Evolutionary conservation across 1,140 invertebrate species (phyloP), one percentile per base, ranked within the genome.

Genomic region (Ericerus pela): DNA sequence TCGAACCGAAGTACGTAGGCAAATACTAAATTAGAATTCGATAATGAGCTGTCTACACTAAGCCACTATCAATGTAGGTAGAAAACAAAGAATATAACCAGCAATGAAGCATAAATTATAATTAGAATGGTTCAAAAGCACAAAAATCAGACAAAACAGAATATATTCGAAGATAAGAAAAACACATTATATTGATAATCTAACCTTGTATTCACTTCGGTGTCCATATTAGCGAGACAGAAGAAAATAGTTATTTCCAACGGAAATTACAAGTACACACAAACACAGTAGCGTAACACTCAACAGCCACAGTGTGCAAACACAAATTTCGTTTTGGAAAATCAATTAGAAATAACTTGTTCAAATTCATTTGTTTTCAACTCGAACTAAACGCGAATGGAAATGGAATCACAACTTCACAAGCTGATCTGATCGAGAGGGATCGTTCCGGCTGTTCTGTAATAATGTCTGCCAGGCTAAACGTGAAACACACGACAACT

Each of bases 401-500:
- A 18, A 20, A 47, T 47, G 26, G 11, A 47, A 47, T 24, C 26
- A 47, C 22, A 24, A 5, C 20, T 6, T 24, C 22, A 47, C 26
- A 24, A 47, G 41, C 8, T 33, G n/a, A 10, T 47, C 41, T 18
- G 41, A 24, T 47, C 26, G 10, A 10, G 41, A 24, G 26, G 26
- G 22, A 47, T 10, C 30, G n/a, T 33, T 33, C n/a, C n/a, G n/a
- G n/a, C n/a, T n/a, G n/a, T n/a, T n/a, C n/a, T n/a, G n/a, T 33
- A 33, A 47, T 24, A 47, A 47, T 47, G 41, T 47, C 41, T 24
- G 41, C 41, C 26, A 47, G 26, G 26, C 41, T n/a, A n/a, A n/a
- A 47, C 41, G 26, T 47, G 26, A 47, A 47, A 47, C 41, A 47
- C 41, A 47, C 41, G 41, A 47, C 41, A 47, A 47, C 41, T 47